These are phyloP conservation scores for Lucifuga dentata DNA, from an alignment of 2,113 vertebrate genomes.

Conservation along the genomic window DNA sequence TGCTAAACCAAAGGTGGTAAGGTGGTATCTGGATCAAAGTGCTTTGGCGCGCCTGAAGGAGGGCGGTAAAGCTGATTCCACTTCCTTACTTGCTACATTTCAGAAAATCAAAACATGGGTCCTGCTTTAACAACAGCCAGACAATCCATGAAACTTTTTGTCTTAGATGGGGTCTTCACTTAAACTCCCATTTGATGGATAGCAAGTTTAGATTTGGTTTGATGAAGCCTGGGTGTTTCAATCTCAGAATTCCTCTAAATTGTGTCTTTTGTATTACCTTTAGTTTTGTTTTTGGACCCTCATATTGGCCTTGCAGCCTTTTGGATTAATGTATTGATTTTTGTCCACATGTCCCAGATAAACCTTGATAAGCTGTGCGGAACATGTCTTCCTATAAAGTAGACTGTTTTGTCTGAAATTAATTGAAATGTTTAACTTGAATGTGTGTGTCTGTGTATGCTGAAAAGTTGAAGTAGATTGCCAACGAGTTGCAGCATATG, in stretches of 20 bases:
- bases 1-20: too few relatives aligned
- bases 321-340: slow-evolving; percentile 64
- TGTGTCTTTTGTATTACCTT: slow-evolving; percentile 31
- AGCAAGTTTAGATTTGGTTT: slow-evolving; percentile 9
- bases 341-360: slow-evolving; percentile 14
- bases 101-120: too few relatives aligned
- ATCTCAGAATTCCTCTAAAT: slow-evolving; percentile 35
- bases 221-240: slow-evolving; percentile 4
- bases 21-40: too few relatives aligned
- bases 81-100: too few relatives aligned
- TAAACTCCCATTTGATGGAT: slow-evolving; percentile 22
- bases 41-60: too few relatives aligned
- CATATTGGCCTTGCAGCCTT: background rate
- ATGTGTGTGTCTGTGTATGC: too few relatives aligned
- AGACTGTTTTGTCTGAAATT: slow-evolving; percentile 32
- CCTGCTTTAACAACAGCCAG: background rate
- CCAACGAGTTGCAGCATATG: slow-evolving; percentile 72
- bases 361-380: background rate
- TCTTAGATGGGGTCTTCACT: background rate
- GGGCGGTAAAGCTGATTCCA: too few relatives aligned
- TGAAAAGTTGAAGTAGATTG: slow-evolving; percentile 46
- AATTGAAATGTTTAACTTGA: background rate
- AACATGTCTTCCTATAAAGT: slow-evolving; percentile 24
- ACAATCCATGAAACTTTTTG: background rate
- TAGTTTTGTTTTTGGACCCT: slow-evolving; percentile 26